phyloP scores from a whole-genome alignment of 2,797 vertebrate genomes.

The Enteromius fasciolatus region DNA sequence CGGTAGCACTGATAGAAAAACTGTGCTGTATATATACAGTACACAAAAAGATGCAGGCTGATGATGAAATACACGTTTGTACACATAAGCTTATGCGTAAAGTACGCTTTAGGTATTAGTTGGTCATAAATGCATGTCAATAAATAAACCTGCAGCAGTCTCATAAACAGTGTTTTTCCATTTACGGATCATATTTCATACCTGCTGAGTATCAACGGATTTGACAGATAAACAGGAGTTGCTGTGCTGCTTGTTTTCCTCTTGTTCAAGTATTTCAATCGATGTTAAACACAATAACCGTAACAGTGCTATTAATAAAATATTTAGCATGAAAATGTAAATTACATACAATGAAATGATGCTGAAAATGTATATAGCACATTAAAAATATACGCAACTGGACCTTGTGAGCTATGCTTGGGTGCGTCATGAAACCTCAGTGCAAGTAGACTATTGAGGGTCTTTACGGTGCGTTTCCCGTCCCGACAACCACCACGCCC shows the following conservation, averaged over 20 bases:
- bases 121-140: neutral
- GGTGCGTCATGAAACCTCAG: neutral
- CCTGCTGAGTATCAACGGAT: neutral
- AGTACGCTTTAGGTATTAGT: neutral
- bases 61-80: neutral
- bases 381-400: neutral
- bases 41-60: neutral
- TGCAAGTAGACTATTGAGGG: slow-evolving; percentile 2
- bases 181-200: neutral
- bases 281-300: neutral
- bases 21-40: neutral
- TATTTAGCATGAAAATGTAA: neutral
- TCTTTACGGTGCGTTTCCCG: slow-evolving; percentile 24
- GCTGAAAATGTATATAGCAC: neutral
- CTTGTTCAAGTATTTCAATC: neutral
- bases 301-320: neutral
- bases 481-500: slow-evolving; percentile 51
- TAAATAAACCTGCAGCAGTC: neutral
- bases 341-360: neutral
- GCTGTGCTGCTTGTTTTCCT: neutral
- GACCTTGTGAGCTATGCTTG: neutral
- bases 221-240: neutral
- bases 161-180: neutral
- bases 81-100: neutral
- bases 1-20: neutral